These are phyloP conservation scores for Trissoscelio sp. DNA, from an alignment of 2,888 invertebrate genomes.

Conservation along the genomic window DNA sequence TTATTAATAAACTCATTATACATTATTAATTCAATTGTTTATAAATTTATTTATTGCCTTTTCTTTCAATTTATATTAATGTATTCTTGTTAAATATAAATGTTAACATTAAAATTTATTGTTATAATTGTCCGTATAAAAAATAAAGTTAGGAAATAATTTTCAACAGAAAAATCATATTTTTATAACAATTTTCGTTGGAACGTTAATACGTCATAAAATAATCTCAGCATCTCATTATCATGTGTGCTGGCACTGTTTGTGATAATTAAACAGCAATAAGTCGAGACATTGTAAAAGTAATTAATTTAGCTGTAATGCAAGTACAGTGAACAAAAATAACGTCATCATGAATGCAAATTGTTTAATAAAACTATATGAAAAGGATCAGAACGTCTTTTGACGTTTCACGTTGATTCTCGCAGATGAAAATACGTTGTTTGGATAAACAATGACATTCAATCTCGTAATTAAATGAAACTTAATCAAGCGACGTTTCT, in stretches of 20 bases:
- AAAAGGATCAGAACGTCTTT: slow-evolving; percentile 25
- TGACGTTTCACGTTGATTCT: slow-evolving; percentile 19
- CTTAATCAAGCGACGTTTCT: slow-evolving; percentile 41
- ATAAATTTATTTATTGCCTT: too few relatives aligned
- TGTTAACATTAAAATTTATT: too few relatives aligned
- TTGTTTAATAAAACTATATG: slow-evolving; percentile 37
- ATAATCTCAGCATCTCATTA: not conserved
- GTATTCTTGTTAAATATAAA: too few relatives aligned
- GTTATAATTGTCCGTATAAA: too few relatives aligned
- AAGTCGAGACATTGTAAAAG: slow-evolving; percentile 16
- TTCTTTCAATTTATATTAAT: too few relatives aligned
- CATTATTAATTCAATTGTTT: too few relatives aligned
- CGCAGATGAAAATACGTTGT: slow-evolving; percentile 35
- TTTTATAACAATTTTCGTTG: too few relatives aligned
- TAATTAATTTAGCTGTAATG: slow-evolving; percentile 13
- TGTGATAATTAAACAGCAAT: slow-evolving; percentile 18
- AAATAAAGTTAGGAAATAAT: too few relatives aligned
- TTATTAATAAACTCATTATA: too few relatives aligned
- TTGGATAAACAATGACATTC: slow-evolving; percentile 44
- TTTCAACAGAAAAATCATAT: too few relatives aligned
- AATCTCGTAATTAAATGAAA: slow-evolving; percentile 52
- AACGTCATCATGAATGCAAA: slow-evolving; percentile 16
- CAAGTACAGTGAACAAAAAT: slow-evolving; percentile 29
- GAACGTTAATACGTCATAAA: too few relatives aligned
- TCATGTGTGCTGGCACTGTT: slow-evolving; percentile 3